These are phyloP conservation scores for Diarsia brunnea DNA, from an alignment of 2,888 invertebrate genomes.

Conservation along the genomic window DNA sequence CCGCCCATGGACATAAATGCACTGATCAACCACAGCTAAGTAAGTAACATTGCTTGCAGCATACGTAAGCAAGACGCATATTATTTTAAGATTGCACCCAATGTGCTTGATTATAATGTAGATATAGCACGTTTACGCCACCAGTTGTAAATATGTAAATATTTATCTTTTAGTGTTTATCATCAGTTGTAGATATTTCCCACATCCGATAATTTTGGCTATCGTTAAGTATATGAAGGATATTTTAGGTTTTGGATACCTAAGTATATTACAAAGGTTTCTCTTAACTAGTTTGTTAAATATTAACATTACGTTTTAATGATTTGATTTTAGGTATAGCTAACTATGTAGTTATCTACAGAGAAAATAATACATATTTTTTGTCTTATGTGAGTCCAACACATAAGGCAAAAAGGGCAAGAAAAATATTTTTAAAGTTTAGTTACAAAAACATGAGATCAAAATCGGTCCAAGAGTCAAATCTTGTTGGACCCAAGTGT, in stretches of 20 bases:
- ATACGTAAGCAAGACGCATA: conserved; percentile 35
- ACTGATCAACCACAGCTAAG: conserved; percentile 55
- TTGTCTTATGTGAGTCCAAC: neutral
- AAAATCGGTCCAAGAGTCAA: neutral
- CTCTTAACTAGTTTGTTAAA: neutral
- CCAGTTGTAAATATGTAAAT: conserved; percentile 53
- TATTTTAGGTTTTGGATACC: neutral
- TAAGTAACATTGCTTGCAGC: conserved; percentile 61
- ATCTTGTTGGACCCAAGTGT: conserved; percentile 28
- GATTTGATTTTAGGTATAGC: neutral
- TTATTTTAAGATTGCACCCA: conserved; percentile 31
- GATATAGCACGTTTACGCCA: conserved; percentile 12
- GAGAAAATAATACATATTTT: neutral
- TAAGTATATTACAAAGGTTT: neutral
- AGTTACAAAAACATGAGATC: neutral
- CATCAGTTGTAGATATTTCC: conserved; percentile 17
- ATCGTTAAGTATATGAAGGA: neutral
- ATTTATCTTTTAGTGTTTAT: conserved; percentile 24
- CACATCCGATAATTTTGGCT: neutral
- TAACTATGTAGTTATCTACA: neutral
- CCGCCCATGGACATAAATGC: conserved; percentile 46
- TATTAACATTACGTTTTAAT: neutral
- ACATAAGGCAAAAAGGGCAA: neutral
- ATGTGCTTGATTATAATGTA: conserved; percentile 16
- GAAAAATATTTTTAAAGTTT: neutral